Conservation (phyloP, 1,140 invertebrate species). For the Pectinophora gossypiella region DNA sequence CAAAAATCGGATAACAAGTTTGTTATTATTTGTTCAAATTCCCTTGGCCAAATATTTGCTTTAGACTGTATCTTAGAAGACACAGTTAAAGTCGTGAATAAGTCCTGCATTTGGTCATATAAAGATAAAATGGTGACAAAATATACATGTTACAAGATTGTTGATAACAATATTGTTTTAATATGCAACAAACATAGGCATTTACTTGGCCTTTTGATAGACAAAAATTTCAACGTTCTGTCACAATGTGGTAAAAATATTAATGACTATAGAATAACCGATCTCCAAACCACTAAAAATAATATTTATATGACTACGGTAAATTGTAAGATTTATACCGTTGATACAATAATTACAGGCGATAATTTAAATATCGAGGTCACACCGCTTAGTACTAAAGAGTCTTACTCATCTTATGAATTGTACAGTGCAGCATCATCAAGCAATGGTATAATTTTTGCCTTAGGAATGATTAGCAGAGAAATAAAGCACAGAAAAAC, state of each 20-base stretch:
- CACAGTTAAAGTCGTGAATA: slow-evolving; percentile 19
- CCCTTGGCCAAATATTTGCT: slow-evolving; percentile 31
- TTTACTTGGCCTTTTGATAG: slow-evolving; percentile 41
- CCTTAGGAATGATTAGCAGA: slow-evolving; percentile 31
- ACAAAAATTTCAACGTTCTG: slow-evolving; percentile 33
- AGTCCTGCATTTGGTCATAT: slow-evolving; percentile 32
- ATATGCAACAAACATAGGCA: slow-evolving; percentile 52
- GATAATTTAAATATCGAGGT: slow-evolving; percentile 24
- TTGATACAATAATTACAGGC: slow-evolving; percentile 20
- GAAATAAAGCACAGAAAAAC: slow-evolving; percentile 39
- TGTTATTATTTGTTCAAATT: slow-evolving; percentile 32
- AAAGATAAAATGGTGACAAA: slow-evolving; percentile 47
- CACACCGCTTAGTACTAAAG: slow-evolving; percentile 24
- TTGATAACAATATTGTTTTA: slow-evolving; percentile 34
- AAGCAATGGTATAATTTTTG: slow-evolving; percentile 30
- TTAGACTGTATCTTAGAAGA: slow-evolving; percentile 31
- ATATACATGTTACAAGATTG: slow-evolving; percentile 22
- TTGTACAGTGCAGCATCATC: slow-evolving; percentile 36
- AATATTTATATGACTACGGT: slow-evolving; percentile 35
- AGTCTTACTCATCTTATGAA: slow-evolving; percentile 33
- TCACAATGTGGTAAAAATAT: slow-evolving; percentile 37
- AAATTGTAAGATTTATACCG: slow-evolving; percentile 43
- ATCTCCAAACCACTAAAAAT: slow-evolving; percentile 23
- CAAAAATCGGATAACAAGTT: slow-evolving; percentile 19
- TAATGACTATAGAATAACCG: slow-evolving; percentile 50